These are phyloP conservation scores for Amblyornis subalaris DNA, from an alignment of 2,113 vertebrate genomes.

Conservation along the genomic window DNA sequence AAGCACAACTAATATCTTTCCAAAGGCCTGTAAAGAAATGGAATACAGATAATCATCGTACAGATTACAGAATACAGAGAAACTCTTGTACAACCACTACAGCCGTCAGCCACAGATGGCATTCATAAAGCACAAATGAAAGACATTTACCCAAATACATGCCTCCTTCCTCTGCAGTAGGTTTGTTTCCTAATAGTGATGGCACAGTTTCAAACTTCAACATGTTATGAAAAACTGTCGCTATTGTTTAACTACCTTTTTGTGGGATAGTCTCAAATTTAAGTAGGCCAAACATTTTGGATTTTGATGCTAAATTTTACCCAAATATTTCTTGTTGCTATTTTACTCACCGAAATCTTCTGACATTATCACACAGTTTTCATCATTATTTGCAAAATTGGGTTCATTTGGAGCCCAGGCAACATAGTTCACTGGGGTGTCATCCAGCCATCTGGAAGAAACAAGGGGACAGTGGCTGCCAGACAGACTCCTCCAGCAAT, in stretches of 20 bases:
- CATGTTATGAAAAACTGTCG: rapidly evolving
- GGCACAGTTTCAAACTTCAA: not conserved
- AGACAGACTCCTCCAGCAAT: not conserved
- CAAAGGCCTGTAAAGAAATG: slow-evolving; percentile 76
- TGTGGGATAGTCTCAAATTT: not conserved
- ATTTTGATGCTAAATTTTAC: not conserved
- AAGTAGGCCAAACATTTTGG: not conserved
- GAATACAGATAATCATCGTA: not conserved
- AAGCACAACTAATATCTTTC: slow-evolving; percentile 90
- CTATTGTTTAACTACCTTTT: not conserved
- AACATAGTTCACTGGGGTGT: slow-evolving; percentile 73
- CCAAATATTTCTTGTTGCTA: not conserved
- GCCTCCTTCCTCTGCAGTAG: not conserved
- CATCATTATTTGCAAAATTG: slow-evolving; percentile 78
- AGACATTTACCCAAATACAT: not conserved
- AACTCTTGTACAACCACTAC: not conserved
- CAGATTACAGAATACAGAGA: not conserved
- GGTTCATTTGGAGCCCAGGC: slow-evolving; percentile 82
- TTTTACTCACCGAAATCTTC: slow-evolving; percentile 73
- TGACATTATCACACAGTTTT: slow-evolving; percentile 82
- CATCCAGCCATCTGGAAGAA: slow-evolving; percentile 78
- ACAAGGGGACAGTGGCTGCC: not conserved
- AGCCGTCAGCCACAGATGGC: not conserved
- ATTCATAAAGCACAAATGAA: not conserved
- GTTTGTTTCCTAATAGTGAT: not conserved